Base-by-base conservation (phyloP, 2,888 invertebrate genomes). In the Drosophila kuntzei region DNA sequence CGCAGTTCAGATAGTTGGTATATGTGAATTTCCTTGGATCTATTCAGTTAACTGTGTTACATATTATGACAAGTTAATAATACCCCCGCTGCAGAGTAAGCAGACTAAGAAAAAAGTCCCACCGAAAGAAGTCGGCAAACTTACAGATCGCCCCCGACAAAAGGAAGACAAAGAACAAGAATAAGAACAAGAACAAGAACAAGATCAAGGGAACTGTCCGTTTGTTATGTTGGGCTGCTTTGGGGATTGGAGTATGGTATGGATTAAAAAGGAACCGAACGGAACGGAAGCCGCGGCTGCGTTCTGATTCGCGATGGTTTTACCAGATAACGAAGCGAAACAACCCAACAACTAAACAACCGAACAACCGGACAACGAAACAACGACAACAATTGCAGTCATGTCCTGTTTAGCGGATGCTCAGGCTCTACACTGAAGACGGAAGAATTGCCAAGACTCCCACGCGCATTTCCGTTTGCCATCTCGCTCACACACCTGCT, bases 261-360 rank as follows among this genome's bases (percentile, higher is more conserved):
- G 44, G 25, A 12, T 14, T 46, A 6, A 11, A 20, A 12, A 20
- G 41, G 44, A 14, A 22, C 9, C 12, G 41, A 54, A 34, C 22
- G 55, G 66, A 83, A 86, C 88, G 86, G 84, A 85, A 88, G 86
- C 88, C 70, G 79, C 58, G 49, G 60, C 44, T 53, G 77, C 62
- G 41, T 55, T 73, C 53, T 67, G 59, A 73, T 67, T 71, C 70
- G 75, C 70, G 80, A 82, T 85, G 79, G 67, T 67, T 68, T 47
- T 54, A 32, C 12, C 46, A 59, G 82, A 87, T 79, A 79, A 70
- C 34, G 65, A 57, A 53, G 43, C 62, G 59, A 43, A 66, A 50
- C 32, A 32, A 51, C 41, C 29, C 44, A 53, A 49, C 37, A 57
- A 39, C 8, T 14, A 16, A 36, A 47, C 39, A 46, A 43, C 46